A percentile compares a stretch with the other conserved stretches of the same genome.
phyloP scores from a whole-genome alignment of 2,113 vertebrate genomes.

The Camelus dromedarius region DNA sequence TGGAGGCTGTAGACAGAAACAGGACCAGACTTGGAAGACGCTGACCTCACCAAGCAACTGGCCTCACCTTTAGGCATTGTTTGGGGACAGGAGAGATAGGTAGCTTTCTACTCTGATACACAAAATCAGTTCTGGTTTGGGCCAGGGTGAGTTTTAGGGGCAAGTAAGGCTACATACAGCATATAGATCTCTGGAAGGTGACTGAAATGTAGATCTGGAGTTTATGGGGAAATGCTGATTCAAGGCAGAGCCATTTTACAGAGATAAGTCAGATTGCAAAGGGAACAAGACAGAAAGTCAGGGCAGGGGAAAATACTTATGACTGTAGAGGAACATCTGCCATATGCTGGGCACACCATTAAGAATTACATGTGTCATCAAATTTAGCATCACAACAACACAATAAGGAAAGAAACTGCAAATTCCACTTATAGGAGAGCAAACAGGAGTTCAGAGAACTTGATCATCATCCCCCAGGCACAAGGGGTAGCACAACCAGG shows the following conservation, averaged over 20 bases:
- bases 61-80: background rate
- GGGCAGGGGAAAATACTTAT: background rate
- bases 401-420: background rate
- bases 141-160: background rate
- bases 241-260: background rate
- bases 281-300: background rate
- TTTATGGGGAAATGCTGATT: background rate
- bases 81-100: rapidly evolving
- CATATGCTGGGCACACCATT: background rate
- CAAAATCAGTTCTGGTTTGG: background rate
- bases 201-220: background rate
- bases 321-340: background rate
- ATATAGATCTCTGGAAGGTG: background rate
- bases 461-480: background rate
- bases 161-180: background rate
- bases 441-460: background rate
- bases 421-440: background rate
- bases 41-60: background rate
- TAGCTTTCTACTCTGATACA: background rate
- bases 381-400: background rate
- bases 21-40: background rate
- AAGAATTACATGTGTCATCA: background rate
- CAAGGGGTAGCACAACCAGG: background rate
- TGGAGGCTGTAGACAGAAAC: background rate
- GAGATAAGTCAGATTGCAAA: background rate